Conservation (phyloP, 2,888 invertebrate species). For the Electrophaes corylata region DNA sequence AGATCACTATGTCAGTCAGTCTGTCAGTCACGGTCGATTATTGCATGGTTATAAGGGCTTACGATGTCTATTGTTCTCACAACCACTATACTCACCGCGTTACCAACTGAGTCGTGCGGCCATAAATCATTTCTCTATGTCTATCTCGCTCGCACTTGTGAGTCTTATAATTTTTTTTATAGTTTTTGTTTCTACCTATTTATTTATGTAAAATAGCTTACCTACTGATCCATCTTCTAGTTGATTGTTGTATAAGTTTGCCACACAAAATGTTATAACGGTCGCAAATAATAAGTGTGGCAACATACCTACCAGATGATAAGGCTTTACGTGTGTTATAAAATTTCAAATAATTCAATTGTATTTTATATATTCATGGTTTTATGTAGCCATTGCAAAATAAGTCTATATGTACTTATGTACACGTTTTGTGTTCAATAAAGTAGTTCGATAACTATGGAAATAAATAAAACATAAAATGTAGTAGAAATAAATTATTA, state of each 20-base stretch:
- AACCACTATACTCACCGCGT: no score
- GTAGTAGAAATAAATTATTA: conserved; percentile 24
- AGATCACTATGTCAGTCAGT: no score
- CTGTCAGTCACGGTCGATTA: no score
- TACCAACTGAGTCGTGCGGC: no score
- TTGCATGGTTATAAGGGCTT: no score
- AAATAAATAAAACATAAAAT: conserved; percentile 7
- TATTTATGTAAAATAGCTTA: conserved; percentile 13
- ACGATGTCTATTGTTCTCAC: no score
- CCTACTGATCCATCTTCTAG: conserved; percentile 18
- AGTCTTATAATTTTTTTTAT: no score
- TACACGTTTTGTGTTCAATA: neutral
- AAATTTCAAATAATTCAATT: conserved; percentile 4
- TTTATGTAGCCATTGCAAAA: conserved; percentile 10
- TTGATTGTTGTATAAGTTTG: conserved; percentile 4
- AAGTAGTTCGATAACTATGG: neutral
- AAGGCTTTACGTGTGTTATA: neutral
- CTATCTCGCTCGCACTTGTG: no score
- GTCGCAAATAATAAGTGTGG: conserved; percentile 19
- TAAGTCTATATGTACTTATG: neutral
- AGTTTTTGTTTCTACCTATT: no score
- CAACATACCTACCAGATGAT: conserved; percentile 21
- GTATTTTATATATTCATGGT: neutral
- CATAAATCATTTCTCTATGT: no score
- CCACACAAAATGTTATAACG: conserved; percentile 15